Percentiles rank a stretch among this genome's conserved stretches.
Evolutionary conservation across 1,140 invertebrate species (phyloP).

Genomic region (Psix sp.): DNA sequence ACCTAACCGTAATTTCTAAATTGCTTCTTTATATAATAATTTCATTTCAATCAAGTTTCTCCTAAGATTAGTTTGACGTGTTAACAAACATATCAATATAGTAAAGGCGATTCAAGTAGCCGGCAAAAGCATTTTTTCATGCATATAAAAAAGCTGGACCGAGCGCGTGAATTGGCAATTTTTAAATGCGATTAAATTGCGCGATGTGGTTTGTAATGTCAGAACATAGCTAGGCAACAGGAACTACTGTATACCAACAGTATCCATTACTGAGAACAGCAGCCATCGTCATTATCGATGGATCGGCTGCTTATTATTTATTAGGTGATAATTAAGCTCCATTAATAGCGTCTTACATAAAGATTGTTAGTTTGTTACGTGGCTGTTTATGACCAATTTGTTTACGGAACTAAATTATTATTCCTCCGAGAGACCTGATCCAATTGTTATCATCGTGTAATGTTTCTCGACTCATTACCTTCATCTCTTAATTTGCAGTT

Average conservation of each 20-base stretch:
- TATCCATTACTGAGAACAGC: constrained; percentile 50
- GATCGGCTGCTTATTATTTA: constrained; percentile 33
- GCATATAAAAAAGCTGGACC: constrained; percentile 8
- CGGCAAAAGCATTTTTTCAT: too few relatives aligned
- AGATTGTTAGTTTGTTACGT: background rate
- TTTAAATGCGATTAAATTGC: background rate
- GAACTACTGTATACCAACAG: constrained; percentile 41
- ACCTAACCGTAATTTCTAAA: too few relatives aligned
- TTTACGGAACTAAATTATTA: too few relatives aligned
- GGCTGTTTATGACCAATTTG: constrained; percentile 1
- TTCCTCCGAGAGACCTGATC: too few relatives aligned
- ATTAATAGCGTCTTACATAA: constrained; percentile 7
- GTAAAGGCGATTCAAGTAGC: too few relatives aligned
- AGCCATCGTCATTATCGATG: constrained; percentile 31
- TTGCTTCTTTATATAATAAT: too few relatives aligned
- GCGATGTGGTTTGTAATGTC: constrained; percentile 39
- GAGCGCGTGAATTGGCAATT: constrained; percentile 22
- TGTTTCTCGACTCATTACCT: too few relatives aligned
- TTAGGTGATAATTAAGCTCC: constrained; percentile 35
- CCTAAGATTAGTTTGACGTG: too few relatives aligned
- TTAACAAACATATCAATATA: too few relatives aligned
- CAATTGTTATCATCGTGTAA: too few relatives aligned
- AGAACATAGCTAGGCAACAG: constrained; percentile 33
- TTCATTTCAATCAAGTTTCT: too few relatives aligned
- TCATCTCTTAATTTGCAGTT: too few relatives aligned